These are phyloP conservation scores for Melanotaenia nigrans DNA, from an alignment of 2,797 vertebrate species.

Conservation along the genomic window DNA sequence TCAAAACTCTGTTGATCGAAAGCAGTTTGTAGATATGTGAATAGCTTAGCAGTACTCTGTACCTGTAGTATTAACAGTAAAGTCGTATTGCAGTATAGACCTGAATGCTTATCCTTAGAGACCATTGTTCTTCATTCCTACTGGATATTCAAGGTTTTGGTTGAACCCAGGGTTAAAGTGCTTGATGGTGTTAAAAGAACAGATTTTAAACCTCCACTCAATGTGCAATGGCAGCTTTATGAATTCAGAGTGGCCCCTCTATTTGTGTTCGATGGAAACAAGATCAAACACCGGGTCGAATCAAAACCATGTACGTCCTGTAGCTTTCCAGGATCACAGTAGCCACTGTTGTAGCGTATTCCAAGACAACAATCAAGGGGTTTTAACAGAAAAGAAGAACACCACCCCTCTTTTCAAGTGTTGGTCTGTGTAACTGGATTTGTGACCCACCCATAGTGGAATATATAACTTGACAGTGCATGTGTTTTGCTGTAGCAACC, in stretches of 20 bases:
- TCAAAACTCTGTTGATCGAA: slow-evolving; percentile 47
- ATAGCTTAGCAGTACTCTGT: slow-evolving; percentile 70
- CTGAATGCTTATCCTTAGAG: slow-evolving; percentile 63
- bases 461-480: slow-evolving; percentile 80
- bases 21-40: slow-evolving; percentile 77
- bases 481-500: slow-evolving; percentile 79
- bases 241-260: slow-evolving; percentile 20
- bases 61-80: slow-evolving; percentile 69
- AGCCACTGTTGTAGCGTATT: slow-evolving; percentile 79
- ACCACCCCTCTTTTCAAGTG: slow-evolving; percentile 43
- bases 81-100: slow-evolving; percentile 72
- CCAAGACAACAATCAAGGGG: slow-evolving; percentile 59
- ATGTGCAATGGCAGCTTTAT: slow-evolving; percentile 50
- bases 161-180: slow-evolving; percentile 30
- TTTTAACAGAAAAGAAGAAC: slow-evolving; percentile 50
- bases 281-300: slow-evolving; percentile 18
- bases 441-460: slow-evolving; percentile 70
- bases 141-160: slow-evolving; percentile 55
- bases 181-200: slow-evolving; percentile 21
- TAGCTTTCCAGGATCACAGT: slow-evolving; percentile 66
- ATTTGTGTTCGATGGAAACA: background rate
- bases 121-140: slow-evolving; percentile 57
- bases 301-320: slow-evolving; percentile 51
- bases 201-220: background rate
- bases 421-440: slow-evolving; percentile 72